Conservation (phyloP, 2,888 invertebrate species). For the Phytoseiulus persimilis region DNA sequence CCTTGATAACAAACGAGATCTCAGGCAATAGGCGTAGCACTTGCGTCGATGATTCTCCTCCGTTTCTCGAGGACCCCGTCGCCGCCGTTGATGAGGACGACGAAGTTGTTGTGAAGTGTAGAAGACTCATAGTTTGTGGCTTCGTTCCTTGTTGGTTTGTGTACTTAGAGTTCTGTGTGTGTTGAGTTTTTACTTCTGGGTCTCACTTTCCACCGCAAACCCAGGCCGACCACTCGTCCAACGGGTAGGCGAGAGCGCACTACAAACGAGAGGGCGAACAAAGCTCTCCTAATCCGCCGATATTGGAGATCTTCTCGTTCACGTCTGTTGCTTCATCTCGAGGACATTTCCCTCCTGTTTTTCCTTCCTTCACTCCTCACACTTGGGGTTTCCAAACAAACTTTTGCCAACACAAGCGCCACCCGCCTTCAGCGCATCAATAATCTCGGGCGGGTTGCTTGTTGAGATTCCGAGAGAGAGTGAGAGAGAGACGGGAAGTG, state of each 20-base stretch:
- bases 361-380: background rate
- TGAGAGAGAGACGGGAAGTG: background rate
- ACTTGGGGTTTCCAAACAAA: background rate
- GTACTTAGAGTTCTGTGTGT: background rate
- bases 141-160: background rate
- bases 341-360: background rate
- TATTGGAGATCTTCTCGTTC: background rate
- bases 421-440: background rate
- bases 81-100: background rate
- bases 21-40: background rate
- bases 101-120: background rate
- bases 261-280: background rate
- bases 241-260: background rate
- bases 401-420: background rate
- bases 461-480: too few relatives aligned
- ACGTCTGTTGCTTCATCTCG: conserved; percentile 5
- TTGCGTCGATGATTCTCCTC: background rate
- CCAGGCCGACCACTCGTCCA: background rate
- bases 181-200: background rate
- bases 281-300: background rate
- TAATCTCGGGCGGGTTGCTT: background rate
- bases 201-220: conserved; percentile 5
- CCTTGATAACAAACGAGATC: background rate
- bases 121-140: background rate
- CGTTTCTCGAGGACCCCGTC: background rate